Conservation (phyloP, 1,140 invertebrate species). For the Anthonomus grandis region DNA sequence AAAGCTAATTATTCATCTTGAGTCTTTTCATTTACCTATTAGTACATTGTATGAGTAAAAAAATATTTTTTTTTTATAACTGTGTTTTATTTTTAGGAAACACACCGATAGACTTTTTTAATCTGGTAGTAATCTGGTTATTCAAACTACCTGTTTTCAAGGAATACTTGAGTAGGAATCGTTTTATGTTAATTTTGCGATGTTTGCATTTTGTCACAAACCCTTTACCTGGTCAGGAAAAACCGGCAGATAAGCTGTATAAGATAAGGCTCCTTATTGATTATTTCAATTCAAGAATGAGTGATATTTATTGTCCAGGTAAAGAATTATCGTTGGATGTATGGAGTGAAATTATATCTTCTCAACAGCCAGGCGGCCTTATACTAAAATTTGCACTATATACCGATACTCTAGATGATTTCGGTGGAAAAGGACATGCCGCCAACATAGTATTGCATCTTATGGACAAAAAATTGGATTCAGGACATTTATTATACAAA, state of each 20-base stretch:
- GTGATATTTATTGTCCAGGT: slow-evolving; percentile 20
- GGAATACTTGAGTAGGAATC: slow-evolving; percentile 29
- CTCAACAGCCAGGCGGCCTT: slow-evolving; percentile 15
- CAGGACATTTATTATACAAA: slow-evolving; percentile 46
- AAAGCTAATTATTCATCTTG: too few relatives aligned
- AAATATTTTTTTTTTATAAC: too few relatives aligned
- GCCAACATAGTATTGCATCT: slow-evolving; percentile 23
- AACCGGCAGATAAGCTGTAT: slow-evolving; percentile 15
- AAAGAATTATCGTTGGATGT: slow-evolving; percentile 33
- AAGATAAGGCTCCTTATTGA: slow-evolving; percentile 30
- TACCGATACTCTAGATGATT: slow-evolving; percentile 18
- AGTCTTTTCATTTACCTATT: too few relatives aligned
- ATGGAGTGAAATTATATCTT: slow-evolving; percentile 25
- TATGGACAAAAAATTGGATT: slow-evolving; percentile 36
- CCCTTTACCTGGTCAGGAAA: background rate
- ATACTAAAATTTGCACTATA: slow-evolving; percentile 19
- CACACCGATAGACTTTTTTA: slow-evolving; percentile 9
- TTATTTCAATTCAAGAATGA: slow-evolving; percentile 37
- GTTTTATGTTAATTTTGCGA: slow-evolving; percentile 34
- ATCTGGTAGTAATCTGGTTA: background rate
- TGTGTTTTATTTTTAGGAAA: slow-evolving; percentile 29
- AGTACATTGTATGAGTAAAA: too few relatives aligned
- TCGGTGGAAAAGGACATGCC: slow-evolving; percentile 24
- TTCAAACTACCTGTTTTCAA: slow-evolving; percentile 28
- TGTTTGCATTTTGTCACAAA: slow-evolving; percentile 31